These are phyloP conservation scores for Lepidocyrtinus sp. DNA, from an alignment of 2,888 invertebrate species.

Conservation along the genomic window DNA sequence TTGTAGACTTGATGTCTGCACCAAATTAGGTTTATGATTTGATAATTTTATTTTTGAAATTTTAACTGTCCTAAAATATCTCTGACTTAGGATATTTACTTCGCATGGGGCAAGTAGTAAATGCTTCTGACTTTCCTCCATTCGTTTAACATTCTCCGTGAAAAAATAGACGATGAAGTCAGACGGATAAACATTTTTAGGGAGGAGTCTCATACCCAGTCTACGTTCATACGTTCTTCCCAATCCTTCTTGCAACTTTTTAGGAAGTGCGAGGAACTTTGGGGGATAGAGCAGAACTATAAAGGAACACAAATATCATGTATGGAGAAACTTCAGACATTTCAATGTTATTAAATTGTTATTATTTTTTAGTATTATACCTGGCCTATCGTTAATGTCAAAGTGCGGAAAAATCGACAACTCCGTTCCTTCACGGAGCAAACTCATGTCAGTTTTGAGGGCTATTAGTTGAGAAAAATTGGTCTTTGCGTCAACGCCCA, in stretches of 20 bases:
- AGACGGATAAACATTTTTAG: conserved; percentile 64
- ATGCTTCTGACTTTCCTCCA: conserved; percentile 10
- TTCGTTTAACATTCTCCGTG: conserved; percentile 44
- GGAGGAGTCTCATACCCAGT: conserved; percentile 61
- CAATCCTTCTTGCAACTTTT: conserved; percentile 21
- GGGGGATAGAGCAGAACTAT: conserved; percentile 66
- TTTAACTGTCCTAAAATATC: too few species aligned
- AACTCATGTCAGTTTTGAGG: conserved; percentile 58
- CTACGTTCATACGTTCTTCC: conserved; percentile 53
- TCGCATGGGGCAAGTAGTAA: conserved; percentile 50
- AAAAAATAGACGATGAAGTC: conserved; percentile 65
- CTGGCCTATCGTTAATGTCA: conserved; percentile 32
- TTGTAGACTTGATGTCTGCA: conserved; percentile 63
- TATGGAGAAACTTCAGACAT: not conserved
- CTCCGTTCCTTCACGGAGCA: conserved; percentile 37
- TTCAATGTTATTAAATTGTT: not conserved
- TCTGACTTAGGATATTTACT: conserved; percentile 34
- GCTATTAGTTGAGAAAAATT: conserved; percentile 56
- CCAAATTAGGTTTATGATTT: conserved; percentile 7
- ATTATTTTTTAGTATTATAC: conserved; percentile 12
- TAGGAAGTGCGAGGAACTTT: conserved; percentile 48
- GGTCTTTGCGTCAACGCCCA: conserved; percentile 63
- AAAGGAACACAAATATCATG: not conserved
- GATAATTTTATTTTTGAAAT: too few species aligned
- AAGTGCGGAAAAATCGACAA: conserved; percentile 55